Conservation (phyloP, 2,888 invertebrate species). For the Hirtodrosophila histrioides region DNA sequence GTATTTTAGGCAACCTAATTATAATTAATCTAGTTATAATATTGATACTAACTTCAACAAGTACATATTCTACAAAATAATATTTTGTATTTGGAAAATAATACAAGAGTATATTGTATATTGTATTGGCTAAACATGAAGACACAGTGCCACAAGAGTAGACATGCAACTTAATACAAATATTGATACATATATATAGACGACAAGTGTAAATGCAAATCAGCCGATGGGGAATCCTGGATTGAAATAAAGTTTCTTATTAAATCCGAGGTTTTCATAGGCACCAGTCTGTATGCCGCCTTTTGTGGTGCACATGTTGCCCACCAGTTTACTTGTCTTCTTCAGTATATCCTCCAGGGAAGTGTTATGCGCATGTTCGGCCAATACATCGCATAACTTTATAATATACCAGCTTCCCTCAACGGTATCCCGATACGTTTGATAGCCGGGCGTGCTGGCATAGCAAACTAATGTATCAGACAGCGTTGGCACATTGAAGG, state of each 20-base stretch:
- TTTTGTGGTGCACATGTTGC: slow-evolving; percentile 80
- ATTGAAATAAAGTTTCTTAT: slow-evolving; percentile 87
- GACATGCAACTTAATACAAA: slow-evolving; percentile 1
- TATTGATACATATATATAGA: slow-evolving; percentile 2
- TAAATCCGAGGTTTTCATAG: slow-evolving; percentile 88
- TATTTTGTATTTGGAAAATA: slow-evolving; percentile 19
- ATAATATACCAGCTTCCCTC: slow-evolving; percentile 90
- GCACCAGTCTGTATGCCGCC: slow-evolving; percentile 87
- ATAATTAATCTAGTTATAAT: slow-evolving; percentile 24
- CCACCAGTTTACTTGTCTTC: slow-evolving; percentile 86
- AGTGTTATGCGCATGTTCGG: slow-evolving; percentile 87
- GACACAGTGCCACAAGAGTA: slow-evolving; percentile 9
- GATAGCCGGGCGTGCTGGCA: slow-evolving; percentile 86
- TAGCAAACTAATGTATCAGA: slow-evolving; percentile 88
- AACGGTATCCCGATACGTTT: slow-evolving; percentile 86
- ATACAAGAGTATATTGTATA: slow-evolving; percentile 43
- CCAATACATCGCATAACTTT: slow-evolving; percentile 88
- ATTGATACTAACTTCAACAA: slow-evolving; percentile 10
- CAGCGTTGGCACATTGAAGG: slow-evolving; percentile 77
- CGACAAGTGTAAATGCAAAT: slow-evolving; percentile 39
- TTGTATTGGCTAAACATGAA: slow-evolving; percentile 29
- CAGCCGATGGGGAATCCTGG: slow-evolving; percentile 85
- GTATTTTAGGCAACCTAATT: slow-evolving; percentile 3
- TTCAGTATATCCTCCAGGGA: slow-evolving; percentile 88
- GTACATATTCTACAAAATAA: slow-evolving; percentile 16